phyloP scores from a whole-genome alignment of 1,140 invertebrate species.

The Dufourea novaeangliae region DNA sequence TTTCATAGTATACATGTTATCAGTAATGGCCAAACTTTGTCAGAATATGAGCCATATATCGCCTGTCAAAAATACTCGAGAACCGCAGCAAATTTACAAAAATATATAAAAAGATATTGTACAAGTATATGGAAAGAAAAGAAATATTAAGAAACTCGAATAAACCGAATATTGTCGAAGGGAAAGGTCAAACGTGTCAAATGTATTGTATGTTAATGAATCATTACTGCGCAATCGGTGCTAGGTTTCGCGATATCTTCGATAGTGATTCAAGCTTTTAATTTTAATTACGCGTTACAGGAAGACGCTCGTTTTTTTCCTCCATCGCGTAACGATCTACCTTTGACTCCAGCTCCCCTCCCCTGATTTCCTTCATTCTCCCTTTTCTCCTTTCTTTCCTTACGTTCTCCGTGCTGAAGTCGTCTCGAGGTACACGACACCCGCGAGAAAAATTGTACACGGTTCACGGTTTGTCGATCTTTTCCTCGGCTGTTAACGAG shows the following conservation, averaged over 20 bases:
- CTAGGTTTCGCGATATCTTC: background rate
- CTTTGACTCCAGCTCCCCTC: constrained; percentile 6
- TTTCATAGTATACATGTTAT: no score
- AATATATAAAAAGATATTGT: no score
- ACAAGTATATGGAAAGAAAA: no score
- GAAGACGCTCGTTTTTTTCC: background rate
- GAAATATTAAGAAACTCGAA: no score
- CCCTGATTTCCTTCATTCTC: background rate
- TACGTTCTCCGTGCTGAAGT: background rate
- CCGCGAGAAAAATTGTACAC: background rate
- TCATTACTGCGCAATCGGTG: background rate
- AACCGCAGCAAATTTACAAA: no score
- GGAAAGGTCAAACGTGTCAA: constrained; percentile 16
- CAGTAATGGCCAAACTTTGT: no score
- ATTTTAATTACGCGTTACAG: constrained; percentile 27
- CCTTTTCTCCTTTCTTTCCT: background rate
- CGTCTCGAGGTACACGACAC: background rate
- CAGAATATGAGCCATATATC: no score
- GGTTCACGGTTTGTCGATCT: background rate
- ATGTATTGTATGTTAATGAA: constrained; percentile 25
- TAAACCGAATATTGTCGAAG: background rate
- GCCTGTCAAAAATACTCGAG: no score
- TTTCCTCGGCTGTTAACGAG: background rate
- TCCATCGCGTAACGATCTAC: background rate
- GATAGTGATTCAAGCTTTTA: no score